Evolutionary conservation across 2,113 vertebrate species (phyloP).

Genomic region (Dipodomys spectabilis): DNA sequence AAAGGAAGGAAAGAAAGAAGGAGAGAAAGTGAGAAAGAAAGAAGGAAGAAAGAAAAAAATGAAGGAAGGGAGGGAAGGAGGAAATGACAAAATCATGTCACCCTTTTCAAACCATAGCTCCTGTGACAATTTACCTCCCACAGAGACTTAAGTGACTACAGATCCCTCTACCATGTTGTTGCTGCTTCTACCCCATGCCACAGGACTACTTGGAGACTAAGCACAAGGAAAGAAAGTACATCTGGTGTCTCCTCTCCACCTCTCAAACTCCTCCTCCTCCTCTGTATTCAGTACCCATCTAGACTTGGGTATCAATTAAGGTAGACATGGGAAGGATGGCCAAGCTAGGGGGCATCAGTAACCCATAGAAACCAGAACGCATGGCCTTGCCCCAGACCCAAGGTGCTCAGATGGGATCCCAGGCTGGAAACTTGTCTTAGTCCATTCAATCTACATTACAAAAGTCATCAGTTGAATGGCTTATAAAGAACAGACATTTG

Average conservation of each 20-base stretch:
- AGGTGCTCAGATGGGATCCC: not conserved
- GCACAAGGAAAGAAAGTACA: not conserved
- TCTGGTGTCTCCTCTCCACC: not conserved
- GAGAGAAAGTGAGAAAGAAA: no score
- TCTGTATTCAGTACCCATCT: not conserved
- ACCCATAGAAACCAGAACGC: not conserved
- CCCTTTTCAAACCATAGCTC: not conserved
- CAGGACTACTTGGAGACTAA: not conserved
- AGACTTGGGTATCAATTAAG: not conserved
- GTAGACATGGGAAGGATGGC: not conserved
- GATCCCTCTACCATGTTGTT: not conserved
- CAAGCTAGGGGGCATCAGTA: not conserved
- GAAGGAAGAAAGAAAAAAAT: no score
- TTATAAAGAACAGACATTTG: not conserved
- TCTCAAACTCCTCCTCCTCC: not conserved
- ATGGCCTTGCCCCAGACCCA: not conserved
- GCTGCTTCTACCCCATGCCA: not conserved
- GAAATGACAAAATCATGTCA: not conserved
- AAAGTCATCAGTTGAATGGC: not conserved
- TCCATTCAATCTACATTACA: not conserved
- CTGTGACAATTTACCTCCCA: not conserved
- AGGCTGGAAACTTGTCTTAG: not conserved
- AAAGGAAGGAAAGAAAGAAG: not conserved
- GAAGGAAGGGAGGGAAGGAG: no score
- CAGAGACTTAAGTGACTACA: not conserved